Percentiles rank a stretch among this genome's conserved stretches.
phyloP scores from a whole-genome alignment of 2,113 vertebrate genomes.

The Cichladusa arquata region DNA sequence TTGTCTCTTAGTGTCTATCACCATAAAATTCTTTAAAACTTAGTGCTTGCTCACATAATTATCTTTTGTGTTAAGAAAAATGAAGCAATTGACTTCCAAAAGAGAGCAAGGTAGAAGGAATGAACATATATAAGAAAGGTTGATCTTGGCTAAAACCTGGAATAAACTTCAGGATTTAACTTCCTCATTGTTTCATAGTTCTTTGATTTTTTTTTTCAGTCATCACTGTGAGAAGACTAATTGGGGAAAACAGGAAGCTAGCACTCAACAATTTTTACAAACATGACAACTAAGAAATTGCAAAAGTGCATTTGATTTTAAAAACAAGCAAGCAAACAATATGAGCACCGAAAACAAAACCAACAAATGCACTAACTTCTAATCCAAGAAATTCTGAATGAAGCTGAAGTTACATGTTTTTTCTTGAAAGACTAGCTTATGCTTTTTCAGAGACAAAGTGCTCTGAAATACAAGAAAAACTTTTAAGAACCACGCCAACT shows the following conservation, averaged over 20 bases:
- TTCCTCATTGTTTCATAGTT: not conserved
- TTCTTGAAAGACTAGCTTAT: not conserved
- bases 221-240: not conserved
- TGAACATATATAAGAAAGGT: not conserved
- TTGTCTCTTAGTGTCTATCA: not conserved
- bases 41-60: not conserved
- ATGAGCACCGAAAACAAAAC: rapidly evolving
- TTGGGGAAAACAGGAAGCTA: not conserved
- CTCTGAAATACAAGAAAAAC: not conserved
- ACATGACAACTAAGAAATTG: not conserved
- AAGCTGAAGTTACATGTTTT: not conserved
- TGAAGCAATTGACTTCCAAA: not conserved
- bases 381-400: not conserved
- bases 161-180: not conserved
- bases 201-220: not conserved
- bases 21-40: not conserved
- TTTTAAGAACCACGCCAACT: not conserved
- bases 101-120: not conserved
- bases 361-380: not conserved
- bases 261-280: not conserved
- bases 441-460: not conserved
- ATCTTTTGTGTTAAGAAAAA: not conserved
- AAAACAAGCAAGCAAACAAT: not conserved
- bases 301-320: not conserved
- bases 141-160: not conserved